Base-by-base conservation (phyloP, 2,797 vertebrate genomes). In the Ciconia nigra region DNA sequence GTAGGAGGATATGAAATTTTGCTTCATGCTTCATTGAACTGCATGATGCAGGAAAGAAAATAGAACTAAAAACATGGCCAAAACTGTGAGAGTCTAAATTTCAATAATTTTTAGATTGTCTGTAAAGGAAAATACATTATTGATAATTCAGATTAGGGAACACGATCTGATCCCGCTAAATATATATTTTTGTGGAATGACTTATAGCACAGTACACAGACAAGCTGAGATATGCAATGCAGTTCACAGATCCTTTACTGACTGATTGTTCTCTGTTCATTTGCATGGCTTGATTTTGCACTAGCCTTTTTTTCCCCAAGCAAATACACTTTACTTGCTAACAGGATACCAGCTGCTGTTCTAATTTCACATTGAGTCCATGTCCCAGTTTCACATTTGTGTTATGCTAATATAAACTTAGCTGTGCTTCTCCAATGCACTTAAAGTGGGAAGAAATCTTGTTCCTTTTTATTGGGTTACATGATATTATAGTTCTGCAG, bases 311-410 rank as follows among this genome's bases (percentile, higher is more conserved):
- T 87, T 80, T 20, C 55, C 82, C 21, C 41, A 91, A 89, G 89
- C 92, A 95, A 97, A 67, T 65, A 82, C 66, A 79, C 94, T 96
- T 94, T 95, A 81, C 94, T 97, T 95, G 92, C 80, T 97, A 95
- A 91, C 89, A 90, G 94, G 94, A 96, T 97, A 96, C 95, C 94
- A 96, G 93, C 92, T 95, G 96, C 95, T 76, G 91, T 84, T 95
- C 94, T 95, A 96, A 94, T 97, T 97, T 96, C 83, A 83, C 55
- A 84, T 51, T 57, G 78, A 95, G 87, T 37, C 59, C n/a, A 63
- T 95, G 96, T 96, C 91, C 96, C 91, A 96, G 90, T 97, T 97
- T 97, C 83, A 92, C 91, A 89, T 96, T 96, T 96, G 85, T 92
- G 95, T 91, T 95, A 94, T 97, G 91, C 88, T 96, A 97, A 96